Evolutionary conservation across 2,113 vertebrate genomes (phyloP).

Genomic region (Nesoenas mayeri): DNA sequence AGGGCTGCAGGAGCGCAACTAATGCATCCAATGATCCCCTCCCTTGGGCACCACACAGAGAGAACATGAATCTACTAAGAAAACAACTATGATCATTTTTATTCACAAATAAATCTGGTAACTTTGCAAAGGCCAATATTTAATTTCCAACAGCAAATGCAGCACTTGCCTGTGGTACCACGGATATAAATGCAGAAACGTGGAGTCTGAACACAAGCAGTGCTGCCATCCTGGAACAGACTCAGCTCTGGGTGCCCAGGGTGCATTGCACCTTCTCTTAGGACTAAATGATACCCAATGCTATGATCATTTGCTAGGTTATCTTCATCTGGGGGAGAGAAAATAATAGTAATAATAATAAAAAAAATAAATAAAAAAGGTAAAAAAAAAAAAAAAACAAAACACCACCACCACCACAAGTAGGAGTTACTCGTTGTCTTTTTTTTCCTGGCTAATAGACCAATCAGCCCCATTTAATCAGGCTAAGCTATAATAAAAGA

Average conservation of each 20-base stretch:
- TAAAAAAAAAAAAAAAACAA: not conserved
- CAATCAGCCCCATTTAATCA: not conserved
- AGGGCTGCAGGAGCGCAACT: not conserved
- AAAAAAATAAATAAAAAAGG: rapidly evolving
- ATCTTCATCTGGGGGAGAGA: rapidly evolving
- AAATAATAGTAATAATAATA: not conserved
- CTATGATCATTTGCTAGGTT: rapidly evolving
- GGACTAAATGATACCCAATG: rapidly evolving
- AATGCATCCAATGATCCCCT: not conserved
- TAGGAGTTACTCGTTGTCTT: too few species aligned
- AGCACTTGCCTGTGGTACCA: not conserved
- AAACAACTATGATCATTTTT: not conserved
- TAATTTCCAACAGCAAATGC: not conserved
- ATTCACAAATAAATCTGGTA: not conserved
- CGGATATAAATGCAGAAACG: rapidly evolving
- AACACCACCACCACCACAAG: too few species aligned
- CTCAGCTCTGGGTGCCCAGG: too few species aligned
- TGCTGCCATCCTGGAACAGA: not conserved
- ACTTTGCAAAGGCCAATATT: not conserved
- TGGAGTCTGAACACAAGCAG: not conserved
- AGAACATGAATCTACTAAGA: not conserved
- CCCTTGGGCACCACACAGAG: rapidly evolving
- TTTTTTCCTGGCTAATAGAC: not conserved
- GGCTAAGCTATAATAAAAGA: not conserved
- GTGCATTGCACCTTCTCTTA: rapidly evolving